Evolutionary conservation across 2,113 vertebrate species (phyloP).

Genomic region (Coracopsis vasa): DNA sequence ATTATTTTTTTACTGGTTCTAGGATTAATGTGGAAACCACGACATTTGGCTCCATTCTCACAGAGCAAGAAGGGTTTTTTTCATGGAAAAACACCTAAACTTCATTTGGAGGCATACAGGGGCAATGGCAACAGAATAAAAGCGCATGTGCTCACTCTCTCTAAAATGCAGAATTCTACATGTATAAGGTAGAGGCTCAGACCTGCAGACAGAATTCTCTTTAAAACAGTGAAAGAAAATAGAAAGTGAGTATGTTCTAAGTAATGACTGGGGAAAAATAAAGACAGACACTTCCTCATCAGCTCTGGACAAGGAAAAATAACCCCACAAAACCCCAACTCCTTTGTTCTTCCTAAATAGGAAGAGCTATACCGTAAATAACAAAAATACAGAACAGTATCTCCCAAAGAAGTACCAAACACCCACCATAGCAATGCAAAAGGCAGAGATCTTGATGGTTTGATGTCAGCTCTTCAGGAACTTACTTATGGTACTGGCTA

Average conservation of each 20-base stretch:
- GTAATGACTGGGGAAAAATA: neutral
- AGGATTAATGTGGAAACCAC: neutral
- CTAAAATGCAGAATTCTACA: neutral
- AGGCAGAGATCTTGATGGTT: neutral
- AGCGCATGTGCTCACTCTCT: neutral
- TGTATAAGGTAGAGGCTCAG: neutral
- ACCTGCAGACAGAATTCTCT: neutral
- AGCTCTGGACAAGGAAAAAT: neutral
- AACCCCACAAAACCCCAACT: neutral
- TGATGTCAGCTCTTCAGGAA: neutral
- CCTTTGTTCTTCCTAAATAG: neutral
- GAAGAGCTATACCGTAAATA: neutral
- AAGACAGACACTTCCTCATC: neutral
- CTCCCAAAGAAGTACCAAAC: neutral
- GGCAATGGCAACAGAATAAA: neutral
- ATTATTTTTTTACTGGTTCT: slow-evolving; percentile 18
- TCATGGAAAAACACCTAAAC: neutral
- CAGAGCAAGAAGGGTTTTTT: neutral
- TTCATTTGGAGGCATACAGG: neutral
- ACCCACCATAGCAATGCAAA: neutral
- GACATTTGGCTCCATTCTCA: neutral
- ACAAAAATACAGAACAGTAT: neutral
- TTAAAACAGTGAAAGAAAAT: neutral
- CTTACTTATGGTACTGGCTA: neutral
- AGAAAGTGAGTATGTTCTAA: neutral